Conservation (phyloP, 2,113 vertebrate species). For the Plestiodon gilberti region DNA sequence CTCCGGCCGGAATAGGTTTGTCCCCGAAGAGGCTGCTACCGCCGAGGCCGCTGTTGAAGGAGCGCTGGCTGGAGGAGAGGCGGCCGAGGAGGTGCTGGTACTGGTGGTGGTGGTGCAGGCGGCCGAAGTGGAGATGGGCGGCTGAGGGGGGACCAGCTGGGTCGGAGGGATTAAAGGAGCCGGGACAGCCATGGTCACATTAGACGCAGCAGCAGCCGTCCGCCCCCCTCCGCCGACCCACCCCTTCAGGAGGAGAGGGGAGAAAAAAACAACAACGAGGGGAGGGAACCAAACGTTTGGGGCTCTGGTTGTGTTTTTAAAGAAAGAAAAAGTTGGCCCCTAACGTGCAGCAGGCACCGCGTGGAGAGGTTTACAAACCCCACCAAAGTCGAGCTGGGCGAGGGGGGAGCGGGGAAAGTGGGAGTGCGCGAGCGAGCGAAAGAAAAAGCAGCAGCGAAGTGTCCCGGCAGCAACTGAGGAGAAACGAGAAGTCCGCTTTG, state of each 20-base stretch:
- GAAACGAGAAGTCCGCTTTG: conserved; percentile 77
- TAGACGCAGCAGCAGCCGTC: background rate
- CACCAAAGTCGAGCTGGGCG: too few species aligned
- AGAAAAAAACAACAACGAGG: conserved; percentile 38
- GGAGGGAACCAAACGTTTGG: conserved; percentile 32
- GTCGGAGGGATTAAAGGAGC: conserved; percentile 92
- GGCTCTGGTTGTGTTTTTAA: too few species aligned
- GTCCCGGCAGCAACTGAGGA: conserved; percentile 61
- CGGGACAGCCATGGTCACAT: conserved; percentile 96
- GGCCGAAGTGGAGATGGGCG: conserved; percentile 86
- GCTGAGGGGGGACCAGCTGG: conserved; percentile 86
- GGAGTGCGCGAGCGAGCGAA: conserved; percentile 49
- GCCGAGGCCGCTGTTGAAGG: conserved; percentile 78
- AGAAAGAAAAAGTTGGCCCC: too few species aligned
- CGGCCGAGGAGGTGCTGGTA: conserved; percentile 83
- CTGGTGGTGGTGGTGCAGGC: conserved; percentile 79
- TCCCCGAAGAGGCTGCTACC: conserved; percentile 63
- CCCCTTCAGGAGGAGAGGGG: conserved; percentile 57
- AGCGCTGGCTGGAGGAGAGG: conserved; percentile 82
- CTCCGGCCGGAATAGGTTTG: conserved; percentile 90
- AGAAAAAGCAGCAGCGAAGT: conserved; percentile 73
- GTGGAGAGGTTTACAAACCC: too few species aligned
- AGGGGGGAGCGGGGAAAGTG: conserved; percentile 50
- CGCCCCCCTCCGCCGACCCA: background rate
- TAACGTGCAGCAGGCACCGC: too few species aligned